Percentiles rank a stretch among this genome's conserved stretches.
phyloP scores from a whole-genome alignment of 2,888 invertebrate genomes.

The Buathra laborator region DNA sequence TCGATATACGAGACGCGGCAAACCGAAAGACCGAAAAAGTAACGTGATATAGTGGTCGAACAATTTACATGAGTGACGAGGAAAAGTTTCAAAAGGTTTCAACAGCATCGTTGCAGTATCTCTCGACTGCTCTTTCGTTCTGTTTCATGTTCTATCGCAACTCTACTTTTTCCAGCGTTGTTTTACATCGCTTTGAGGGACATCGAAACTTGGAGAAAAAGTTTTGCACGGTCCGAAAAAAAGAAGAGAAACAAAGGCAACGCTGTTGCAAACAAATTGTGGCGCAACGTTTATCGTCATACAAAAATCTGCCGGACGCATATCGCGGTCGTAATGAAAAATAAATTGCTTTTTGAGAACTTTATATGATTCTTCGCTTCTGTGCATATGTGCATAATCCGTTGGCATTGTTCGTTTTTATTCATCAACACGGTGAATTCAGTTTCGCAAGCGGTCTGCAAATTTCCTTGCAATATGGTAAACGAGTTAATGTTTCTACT shows the following conservation, averaged over 20 bases:
- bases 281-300: not conserved
- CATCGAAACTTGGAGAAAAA: slow-evolving; percentile 13
- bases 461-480: not conserved
- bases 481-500: not conserved
- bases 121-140: not conserved
- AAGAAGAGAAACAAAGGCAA: not conserved
- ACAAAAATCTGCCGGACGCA: not conserved
- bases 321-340: not conserved
- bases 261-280: not conserved
- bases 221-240: not conserved
- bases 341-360: not conserved
- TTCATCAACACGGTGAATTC: not conserved
- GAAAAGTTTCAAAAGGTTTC: slow-evolving; percentile 20
- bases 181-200: slow-evolving; percentile 15
- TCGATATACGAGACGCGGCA: not conserved
- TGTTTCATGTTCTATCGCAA: not conserved
- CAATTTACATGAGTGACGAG: not conserved
- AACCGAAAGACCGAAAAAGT: not conserved
- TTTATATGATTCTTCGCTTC: not conserved
- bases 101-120: not conserved
- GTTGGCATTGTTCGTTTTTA: not conserved
- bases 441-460: not conserved
- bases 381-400: not conserved
- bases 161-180: not conserved
- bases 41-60: not conserved